Conservation (phyloP, 2,888 invertebrate species). For the Shargacucullia verbasci region DNA sequence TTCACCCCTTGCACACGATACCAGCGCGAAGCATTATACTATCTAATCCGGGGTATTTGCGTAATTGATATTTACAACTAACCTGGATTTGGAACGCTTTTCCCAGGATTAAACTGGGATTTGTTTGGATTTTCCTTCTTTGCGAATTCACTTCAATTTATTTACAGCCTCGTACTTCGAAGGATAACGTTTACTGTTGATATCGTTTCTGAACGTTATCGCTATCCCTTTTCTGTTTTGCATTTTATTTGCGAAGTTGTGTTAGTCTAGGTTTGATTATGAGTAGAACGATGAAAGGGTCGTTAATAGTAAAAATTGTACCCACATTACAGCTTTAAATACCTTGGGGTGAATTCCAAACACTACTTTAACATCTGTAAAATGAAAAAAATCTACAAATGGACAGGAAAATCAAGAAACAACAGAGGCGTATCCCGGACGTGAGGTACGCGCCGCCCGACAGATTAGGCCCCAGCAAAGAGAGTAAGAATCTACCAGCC, state of each 20-base stretch:
- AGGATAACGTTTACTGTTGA: slow-evolving; percentile 72
- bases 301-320: too few relatives aligned
- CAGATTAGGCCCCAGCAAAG: slow-evolving; percentile 82
- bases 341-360: too few relatives aligned
- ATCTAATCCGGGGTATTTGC: slow-evolving; percentile 82
- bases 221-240: slow-evolving; percentile 52
- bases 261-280: slow-evolving; percentile 26
- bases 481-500: slow-evolving; percentile 79
- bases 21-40: slow-evolving; percentile 65
- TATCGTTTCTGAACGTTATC: slow-evolving; percentile 55
- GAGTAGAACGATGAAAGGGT: background rate
- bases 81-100: slow-evolving; percentile 85
- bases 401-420: slow-evolving; percentile 78
- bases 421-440: slow-evolving; percentile 77
- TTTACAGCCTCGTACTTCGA: slow-evolving; percentile 69
- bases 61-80: slow-evolving; percentile 89
- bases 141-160: slow-evolving; percentile 83
- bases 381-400: slow-evolving; percentile 46
- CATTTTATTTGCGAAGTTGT: slow-evolving; percentile 45
- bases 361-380: background rate
- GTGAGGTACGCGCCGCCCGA: slow-evolving; percentile 76
- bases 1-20: slow-evolving; percentile 62
- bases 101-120: slow-evolving; percentile 82
- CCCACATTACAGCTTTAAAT: too few relatives aligned
- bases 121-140: slow-evolving; percentile 82